A percentile compares a stretch with the other conserved stretches of the same genome.
phyloP scores from a whole-genome alignment of 2,797 vertebrate species.

The Otus scops region DNA sequence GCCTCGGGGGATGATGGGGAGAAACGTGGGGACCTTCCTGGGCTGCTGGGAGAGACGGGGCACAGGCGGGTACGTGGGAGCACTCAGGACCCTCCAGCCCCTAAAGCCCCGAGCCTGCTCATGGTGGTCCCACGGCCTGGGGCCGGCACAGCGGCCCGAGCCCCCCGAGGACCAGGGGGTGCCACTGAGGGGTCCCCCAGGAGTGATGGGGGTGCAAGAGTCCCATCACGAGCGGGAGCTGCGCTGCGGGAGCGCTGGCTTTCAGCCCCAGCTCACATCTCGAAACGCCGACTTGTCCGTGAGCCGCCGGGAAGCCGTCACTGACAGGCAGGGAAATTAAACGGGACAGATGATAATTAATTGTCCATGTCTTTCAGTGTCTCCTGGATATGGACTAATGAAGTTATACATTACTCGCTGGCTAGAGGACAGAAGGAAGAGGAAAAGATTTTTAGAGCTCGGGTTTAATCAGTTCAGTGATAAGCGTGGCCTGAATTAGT shows the following conservation, averaged over 20 bases:
- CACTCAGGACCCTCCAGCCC: neutral
- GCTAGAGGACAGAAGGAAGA: neutral
- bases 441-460: neutral
- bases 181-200: neutral
- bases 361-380: neutral
- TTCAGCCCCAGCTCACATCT: neutral
- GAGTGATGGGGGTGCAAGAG: no score
- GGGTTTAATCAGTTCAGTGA: neutral
- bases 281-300: neutral
- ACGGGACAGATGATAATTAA: conserved; percentile 38
- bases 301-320: neutral
- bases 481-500: neutral
- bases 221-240: accelerated
- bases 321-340: conserved; percentile 18
- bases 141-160: neutral
- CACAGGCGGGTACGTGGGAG: neutral
- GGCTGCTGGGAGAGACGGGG: neutral
- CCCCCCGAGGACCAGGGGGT: neutral
- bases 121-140: neutral
- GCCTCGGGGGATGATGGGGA: neutral
- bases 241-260: neutral
- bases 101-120: neutral
- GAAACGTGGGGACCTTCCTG: neutral
- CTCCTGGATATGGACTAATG: conserved; percentile 20
- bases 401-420: neutral